Evolutionary conservation across 2,888 invertebrate species (phyloP).

Genomic region (Dusona sp.): DNA sequence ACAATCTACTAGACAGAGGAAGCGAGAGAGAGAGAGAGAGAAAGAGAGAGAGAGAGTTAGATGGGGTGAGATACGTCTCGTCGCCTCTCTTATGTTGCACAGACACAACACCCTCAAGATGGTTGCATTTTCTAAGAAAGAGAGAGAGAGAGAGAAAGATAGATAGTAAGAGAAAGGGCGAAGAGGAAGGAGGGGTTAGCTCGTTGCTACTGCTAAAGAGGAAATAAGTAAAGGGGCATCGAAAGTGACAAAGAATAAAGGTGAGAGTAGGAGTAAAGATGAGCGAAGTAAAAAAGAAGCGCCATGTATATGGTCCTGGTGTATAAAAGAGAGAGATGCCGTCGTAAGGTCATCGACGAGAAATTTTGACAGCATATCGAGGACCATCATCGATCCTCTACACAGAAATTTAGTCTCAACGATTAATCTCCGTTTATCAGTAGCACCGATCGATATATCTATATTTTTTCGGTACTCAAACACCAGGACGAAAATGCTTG

Average conservation of each 20-base stretch:
- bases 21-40: slow-evolving; percentile 3
- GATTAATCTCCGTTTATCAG: slow-evolving; percentile 61
- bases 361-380: slow-evolving; percentile 64
- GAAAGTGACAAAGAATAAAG: slow-evolving; percentile 47
- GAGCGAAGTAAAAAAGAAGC: slow-evolving; percentile 40
- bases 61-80: slow-evolving; percentile 2
- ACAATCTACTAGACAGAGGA: slow-evolving; percentile 36
- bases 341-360: slow-evolving; percentile 62
- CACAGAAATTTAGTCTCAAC: slow-evolving; percentile 28
- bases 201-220: slow-evolving; percentile 28
- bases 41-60: not conserved
- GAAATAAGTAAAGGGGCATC: slow-evolving; percentile 54
- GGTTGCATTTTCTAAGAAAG: slow-evolving; percentile 48
- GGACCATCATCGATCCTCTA: slow-evolving; percentile 65
- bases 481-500: not conserved
- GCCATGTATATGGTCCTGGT: not conserved
- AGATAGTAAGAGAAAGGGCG: no score
- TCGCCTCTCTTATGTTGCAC: slow-evolving; percentile 26
- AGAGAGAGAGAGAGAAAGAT: not conserved
- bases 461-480: slow-evolving; percentile 3
- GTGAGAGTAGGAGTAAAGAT: slow-evolving; percentile 27
- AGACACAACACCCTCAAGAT: slow-evolving; percentile 57
- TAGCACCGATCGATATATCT: slow-evolving; percentile 6
- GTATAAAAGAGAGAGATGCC: slow-evolving; percentile 61
- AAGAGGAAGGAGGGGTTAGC: slow-evolving; percentile 25